Conservation (phyloP, 2,888 invertebrate species). For the Carpatolechia fugitivella region DNA sequence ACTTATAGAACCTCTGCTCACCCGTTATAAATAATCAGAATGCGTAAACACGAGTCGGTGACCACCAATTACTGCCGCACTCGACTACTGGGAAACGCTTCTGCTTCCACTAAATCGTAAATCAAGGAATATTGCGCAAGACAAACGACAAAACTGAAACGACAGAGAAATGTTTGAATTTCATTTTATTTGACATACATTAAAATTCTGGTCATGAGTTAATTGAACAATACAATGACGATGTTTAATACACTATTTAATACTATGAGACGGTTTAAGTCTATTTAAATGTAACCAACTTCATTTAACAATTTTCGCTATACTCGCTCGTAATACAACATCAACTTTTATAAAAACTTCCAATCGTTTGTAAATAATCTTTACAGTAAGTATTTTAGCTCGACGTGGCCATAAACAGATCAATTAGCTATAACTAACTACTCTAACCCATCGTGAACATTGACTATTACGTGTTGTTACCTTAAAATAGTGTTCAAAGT, state of each 20-base stretch:
- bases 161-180: slow-evolving; percentile 41
- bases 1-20: slow-evolving; percentile 63
- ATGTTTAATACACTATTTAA: background rate
- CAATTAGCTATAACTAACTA: slow-evolving; percentile 6
- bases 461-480: slow-evolving; percentile 55
- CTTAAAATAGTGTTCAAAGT: slow-evolving; percentile 41
- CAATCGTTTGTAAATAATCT: background rate
- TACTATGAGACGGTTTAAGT: slow-evolving; percentile 36
- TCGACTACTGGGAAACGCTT: slow-evolving; percentile 36
- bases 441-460: slow-evolving; percentile 47
- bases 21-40: slow-evolving; percentile 70
- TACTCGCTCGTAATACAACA: background rate
- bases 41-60: slow-evolving; percentile 65
- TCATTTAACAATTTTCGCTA: background rate
- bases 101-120: slow-evolving; percentile 18
- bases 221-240: background rate
- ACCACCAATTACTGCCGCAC: slow-evolving; percentile 52
- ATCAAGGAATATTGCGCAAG: background rate
- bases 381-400: background rate
- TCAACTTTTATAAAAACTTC: background rate
- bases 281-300: slow-evolving; percentile 8
- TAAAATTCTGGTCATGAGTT: slow-evolving; percentile 25
- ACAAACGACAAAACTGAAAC: slow-evolving; percentile 29
- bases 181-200: slow-evolving; percentile 61
- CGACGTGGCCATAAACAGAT: background rate